These are phyloP conservation scores for Aleiodes testaceus DNA, from an alignment of 2,888 invertebrate species.

Conservation along the genomic window DNA sequence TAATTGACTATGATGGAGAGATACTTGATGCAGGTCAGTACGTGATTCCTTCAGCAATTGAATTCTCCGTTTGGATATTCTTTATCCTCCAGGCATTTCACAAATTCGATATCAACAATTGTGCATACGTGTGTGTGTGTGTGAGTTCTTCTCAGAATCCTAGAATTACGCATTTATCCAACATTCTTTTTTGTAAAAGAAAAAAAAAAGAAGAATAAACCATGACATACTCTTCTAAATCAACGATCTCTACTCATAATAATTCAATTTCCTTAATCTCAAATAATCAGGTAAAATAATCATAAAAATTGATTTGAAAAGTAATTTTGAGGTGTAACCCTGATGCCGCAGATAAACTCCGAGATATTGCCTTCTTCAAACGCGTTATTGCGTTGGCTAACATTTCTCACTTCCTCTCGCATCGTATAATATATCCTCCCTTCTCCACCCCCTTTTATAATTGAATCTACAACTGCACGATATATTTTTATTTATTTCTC, in stretches of 20 bases:
- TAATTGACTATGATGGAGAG: constrained; percentile 18
- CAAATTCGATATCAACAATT: constrained; percentile 5
- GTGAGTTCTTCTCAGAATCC: constrained; percentile 49
- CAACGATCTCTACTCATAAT: no score
- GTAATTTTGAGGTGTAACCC: constrained; percentile 48
- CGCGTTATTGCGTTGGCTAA: background rate
- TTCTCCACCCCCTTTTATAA: constrained; percentile 14
- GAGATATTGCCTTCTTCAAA: constrained; percentile 41
- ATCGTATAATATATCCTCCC: no score
- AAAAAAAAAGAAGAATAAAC: no score
- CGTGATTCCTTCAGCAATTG: constrained; percentile 10
- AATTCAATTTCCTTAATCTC: no score
- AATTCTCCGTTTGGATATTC: background rate
- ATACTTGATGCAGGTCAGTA: constrained; percentile 26
- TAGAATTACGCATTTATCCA: constrained; percentile 48
- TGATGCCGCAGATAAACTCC: constrained; percentile 52
- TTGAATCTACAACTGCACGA: constrained; percentile 38
- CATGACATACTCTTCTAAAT: background rate
- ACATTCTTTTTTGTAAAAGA: no score
- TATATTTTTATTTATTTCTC: constrained; percentile 17
- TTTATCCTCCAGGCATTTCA: background rate
- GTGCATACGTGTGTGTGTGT: background rate
- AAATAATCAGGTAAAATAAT: no score
- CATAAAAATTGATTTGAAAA: no score
- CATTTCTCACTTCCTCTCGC: no score